These are phyloP conservation scores for Syngnathus typhle DNA, from an alignment of 2,113 vertebrate species.

Conservation along the genomic window DNA sequence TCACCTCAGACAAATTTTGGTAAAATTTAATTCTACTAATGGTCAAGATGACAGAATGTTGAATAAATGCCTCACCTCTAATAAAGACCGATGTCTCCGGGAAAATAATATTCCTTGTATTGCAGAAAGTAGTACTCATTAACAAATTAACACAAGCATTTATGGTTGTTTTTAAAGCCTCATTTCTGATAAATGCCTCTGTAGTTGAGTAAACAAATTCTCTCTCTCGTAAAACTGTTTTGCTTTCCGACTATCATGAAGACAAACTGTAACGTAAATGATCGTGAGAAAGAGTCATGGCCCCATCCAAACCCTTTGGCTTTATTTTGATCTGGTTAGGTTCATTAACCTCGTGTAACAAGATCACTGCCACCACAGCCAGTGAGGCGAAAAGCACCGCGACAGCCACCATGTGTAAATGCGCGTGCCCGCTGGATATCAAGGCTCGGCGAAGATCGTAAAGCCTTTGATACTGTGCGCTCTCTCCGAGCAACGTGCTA, in stretches of 20 bases:
- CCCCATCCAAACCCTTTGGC: background rate
- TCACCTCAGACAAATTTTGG: too few species aligned
- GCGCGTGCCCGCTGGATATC: background rate
- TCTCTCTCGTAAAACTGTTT: background rate
- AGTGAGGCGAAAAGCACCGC: background rate
- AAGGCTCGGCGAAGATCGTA: constrained; percentile 23
- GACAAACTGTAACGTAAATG: background rate
- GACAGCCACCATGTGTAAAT: background rate
- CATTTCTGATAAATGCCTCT: background rate
- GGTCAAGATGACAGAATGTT: background rate
- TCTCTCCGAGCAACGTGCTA: constrained; percentile 25
- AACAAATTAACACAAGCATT: background rate
- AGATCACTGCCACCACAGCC: background rate
- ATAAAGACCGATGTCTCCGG: background rate
- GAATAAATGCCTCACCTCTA: background rate
- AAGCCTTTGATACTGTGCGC: constrained; percentile 41
- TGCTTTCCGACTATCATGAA: background rate
- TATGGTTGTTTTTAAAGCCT: background rate
- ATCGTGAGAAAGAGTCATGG: background rate
- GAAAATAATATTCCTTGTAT: background rate
- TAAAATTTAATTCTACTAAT: too few species aligned
- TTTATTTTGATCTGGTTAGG: background rate
- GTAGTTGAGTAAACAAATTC: background rate
- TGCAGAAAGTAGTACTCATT: background rate
- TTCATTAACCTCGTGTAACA: background rate